Percentiles rank a stretch among this genome's conserved stretches.
phyloP scores from a whole-genome alignment of 1,140 invertebrate genomes.

The Chymomyza costata region DNA sequence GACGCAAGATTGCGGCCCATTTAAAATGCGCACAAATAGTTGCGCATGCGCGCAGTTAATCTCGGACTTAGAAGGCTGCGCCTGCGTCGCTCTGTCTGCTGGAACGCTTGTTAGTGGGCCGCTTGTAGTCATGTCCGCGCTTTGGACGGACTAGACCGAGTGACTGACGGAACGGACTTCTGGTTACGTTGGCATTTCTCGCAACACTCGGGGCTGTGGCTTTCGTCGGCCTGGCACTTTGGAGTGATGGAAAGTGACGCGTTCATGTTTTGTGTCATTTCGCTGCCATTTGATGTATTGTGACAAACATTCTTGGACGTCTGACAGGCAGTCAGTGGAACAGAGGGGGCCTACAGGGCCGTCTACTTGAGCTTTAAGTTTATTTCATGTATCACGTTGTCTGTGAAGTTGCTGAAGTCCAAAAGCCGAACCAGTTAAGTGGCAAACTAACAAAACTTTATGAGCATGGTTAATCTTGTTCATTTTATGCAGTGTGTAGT shows the following conservation, averaged over 20 bases:
- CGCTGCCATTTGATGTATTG: conserved; percentile 70
- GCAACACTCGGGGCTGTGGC: conserved; percentile 10
- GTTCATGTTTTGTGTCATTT: conserved; percentile 75
- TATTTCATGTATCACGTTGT: too few relatives aligned
- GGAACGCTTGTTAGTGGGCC: conserved; percentile 22
- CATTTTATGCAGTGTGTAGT: too few relatives aligned
- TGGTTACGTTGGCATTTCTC: conserved; percentile 27
- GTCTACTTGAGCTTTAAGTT: not conserved
- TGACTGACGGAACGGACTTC: too few relatives aligned
- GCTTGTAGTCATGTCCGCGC: conserved; percentile 5
- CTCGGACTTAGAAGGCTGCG: conserved; percentile 23
- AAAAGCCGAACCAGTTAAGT: too few relatives aligned
- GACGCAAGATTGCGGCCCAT: conserved; percentile 52
- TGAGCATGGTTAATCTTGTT: too few relatives aligned
- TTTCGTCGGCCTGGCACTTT: conserved; percentile 65
- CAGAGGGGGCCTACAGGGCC: conserved; percentile 12
- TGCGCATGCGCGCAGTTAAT: conserved; percentile 71
- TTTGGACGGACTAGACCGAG: conserved; percentile 35
- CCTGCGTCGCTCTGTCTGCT: conserved; percentile 58
- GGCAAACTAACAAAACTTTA: too few relatives aligned
- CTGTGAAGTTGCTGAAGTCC: too few relatives aligned
- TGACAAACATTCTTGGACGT: conserved; percentile 70
- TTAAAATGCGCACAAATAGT: conserved; percentile 71
- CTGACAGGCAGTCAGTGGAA: conserved; percentile 12
- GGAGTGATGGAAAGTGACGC: conserved; percentile 75